These are phyloP conservation scores for Salticus scenicus DNA, from an alignment of 2,888 invertebrate species.

Conservation along the genomic window DNA sequence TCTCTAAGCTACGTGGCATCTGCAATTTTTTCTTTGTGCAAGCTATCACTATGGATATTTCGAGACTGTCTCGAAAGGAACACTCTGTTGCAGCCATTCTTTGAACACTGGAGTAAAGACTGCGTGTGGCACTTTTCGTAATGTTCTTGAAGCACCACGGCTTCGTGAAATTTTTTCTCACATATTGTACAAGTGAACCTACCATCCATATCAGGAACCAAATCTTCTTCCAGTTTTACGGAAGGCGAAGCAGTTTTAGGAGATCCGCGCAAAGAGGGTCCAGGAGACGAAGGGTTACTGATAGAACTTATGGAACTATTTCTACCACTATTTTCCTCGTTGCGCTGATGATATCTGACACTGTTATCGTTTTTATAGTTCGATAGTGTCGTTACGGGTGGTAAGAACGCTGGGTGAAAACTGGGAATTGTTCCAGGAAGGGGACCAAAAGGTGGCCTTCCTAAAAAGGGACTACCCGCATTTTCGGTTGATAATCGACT, in stretches of 20 bases:
- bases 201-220: conserved; percentile 82
- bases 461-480: conserved; percentile 57
- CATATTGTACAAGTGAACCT: conserved; percentile 84
- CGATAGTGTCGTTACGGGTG: conserved; percentile 26
- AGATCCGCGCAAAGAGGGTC: conserved; percentile 37
- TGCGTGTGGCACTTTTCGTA: conserved; percentile 82
- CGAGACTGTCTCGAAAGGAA: conserved; percentile 87
- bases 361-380: conserved; percentile 40
- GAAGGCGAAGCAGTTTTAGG: conserved; percentile 28
- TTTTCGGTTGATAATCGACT: conserved; percentile 63
- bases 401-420: conserved; percentile 47
- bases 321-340: conserved; percentile 39
- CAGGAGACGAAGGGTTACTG: conserved; percentile 58
- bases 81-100: conserved; percentile 85
- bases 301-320: conserved; percentile 66
- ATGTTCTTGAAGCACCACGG: conserved; percentile 82
- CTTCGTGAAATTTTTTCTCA: conserved; percentile 81
- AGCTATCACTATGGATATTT: conserved; percentile 84
- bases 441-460: conserved; percentile 47
- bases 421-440: conserved; percentile 50
- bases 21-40: conserved; percentile 55
- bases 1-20: conserved; percentile 41
- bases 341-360: conserved; percentile 23
- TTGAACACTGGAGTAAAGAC: conserved; percentile 85
- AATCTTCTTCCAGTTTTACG: conserved; percentile 79